A percentile compares a stretch with the other conserved stretches of the same genome.
These are phyloP conservation scores for Laterallus jamaicensis DNA, from an alignment of 2,113 vertebrate species.

Conservation along the genomic window DNA sequence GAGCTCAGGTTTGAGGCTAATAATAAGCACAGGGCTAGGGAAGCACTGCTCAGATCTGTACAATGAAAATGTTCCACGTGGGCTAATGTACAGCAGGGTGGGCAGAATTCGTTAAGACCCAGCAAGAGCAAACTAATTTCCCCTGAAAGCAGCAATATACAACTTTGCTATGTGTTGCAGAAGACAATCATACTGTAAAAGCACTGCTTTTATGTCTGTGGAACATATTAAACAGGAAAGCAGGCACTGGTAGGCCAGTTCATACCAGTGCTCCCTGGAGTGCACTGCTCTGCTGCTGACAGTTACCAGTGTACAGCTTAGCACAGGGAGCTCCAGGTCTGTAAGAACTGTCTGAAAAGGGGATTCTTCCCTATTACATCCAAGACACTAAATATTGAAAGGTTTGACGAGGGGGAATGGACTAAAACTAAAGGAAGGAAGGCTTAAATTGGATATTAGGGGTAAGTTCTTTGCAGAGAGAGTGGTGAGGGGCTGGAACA, in stretches of 20 bases:
- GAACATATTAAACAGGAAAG: not conserved
- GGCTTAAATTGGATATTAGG: no score
- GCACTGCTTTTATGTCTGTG: not conserved
- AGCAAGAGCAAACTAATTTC: not conserved
- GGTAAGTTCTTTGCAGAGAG: no score
- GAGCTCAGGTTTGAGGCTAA: not conserved
- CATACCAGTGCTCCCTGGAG: not conserved
- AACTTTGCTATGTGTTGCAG: not conserved
- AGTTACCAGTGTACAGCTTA: not conserved
- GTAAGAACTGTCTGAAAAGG: not conserved
- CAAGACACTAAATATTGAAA: not conserved
- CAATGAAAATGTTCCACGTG: not conserved
- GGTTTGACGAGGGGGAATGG: not conserved
- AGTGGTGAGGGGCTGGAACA: no score
- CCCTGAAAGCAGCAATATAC: not conserved
- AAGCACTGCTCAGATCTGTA: rapidly evolving
- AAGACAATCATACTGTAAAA: not conserved
- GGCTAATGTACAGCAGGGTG: rapidly evolving
- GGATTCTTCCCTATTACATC: not conserved
- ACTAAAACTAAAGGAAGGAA: no score
- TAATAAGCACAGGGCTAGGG: not conserved
- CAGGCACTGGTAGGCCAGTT: not conserved
- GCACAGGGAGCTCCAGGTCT: not conserved
- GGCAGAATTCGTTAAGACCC: not conserved
- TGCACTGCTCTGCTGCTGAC: not conserved